Evolutionary conservation across 2,797 vertebrate species (phyloP).

Genomic region (Streptopelia turtur): DNA sequence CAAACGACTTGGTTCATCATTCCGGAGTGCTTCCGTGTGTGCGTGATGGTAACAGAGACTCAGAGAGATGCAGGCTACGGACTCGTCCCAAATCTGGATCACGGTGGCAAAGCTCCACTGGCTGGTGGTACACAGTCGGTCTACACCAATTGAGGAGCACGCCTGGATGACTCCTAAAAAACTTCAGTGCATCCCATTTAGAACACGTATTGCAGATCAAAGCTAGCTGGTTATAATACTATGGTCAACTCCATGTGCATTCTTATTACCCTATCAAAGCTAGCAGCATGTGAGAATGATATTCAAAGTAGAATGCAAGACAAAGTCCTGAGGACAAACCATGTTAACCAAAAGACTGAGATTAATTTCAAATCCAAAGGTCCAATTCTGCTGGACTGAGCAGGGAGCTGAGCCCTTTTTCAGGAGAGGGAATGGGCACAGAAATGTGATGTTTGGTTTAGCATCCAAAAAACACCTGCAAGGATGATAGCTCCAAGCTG

Average conservation of each 20-base stretch:
- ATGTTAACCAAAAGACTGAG: background rate
- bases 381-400: background rate
- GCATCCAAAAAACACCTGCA: background rate
- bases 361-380: background rate
- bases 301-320: background rate
- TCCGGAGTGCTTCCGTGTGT: background rate
- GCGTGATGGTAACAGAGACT: background rate
- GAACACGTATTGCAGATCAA: background rate
- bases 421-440: background rate
- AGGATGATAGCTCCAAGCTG: background rate
- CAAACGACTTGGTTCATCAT: accelerated
- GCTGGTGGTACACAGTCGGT: background rate
- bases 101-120: background rate
- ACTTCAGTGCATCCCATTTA: background rate
- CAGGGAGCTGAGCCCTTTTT: background rate
- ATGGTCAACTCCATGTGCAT: accelerated
- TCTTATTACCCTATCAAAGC: background rate
- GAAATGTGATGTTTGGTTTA: background rate
- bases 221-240: background rate
- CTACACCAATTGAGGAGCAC: background rate
- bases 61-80: background rate
- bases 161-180: background rate
- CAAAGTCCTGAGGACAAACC: background rate
- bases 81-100: background rate
- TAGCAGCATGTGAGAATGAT: background rate